Percentiles rank a stretch among this genome's conserved stretches.
Conservation (phyloP, 64 coral and sea anemone genomes). For the Exaiptasia diaphana region DNA sequence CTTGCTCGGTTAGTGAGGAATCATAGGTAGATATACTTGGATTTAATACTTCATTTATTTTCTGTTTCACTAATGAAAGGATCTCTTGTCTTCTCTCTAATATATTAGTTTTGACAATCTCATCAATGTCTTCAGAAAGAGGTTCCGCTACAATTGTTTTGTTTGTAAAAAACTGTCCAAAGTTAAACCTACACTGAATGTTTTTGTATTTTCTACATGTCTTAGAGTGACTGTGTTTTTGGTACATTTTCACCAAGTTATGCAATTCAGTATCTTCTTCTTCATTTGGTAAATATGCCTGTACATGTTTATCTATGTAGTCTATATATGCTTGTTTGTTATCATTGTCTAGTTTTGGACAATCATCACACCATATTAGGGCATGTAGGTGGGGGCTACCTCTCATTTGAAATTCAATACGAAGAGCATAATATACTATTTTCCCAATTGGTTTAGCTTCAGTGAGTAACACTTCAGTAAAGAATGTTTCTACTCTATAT, state of each 20-base stretch:
- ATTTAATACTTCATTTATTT: conserved; percentile 22
- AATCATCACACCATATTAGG: conserved; percentile 26
- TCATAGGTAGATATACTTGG: conserved; percentile 35
- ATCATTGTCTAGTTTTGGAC: conserved; percentile 22
- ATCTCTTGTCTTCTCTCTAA: conserved; percentile 26
- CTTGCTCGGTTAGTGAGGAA: background rate
- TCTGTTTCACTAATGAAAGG: conserved; percentile 26
- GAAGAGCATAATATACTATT: conserved; percentile 49
- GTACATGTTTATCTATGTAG: conserved; percentile 22
- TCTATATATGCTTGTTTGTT: conserved; percentile 16
- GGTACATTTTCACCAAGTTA: conserved; percentile 31
- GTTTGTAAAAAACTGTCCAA: conserved; percentile 40
- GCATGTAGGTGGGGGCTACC: conserved; percentile 44
- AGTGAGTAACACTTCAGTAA: conserved; percentile 26
- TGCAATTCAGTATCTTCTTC: conserved; percentile 3
- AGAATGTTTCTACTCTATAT: conserved; percentile 34
- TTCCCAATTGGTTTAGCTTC: conserved; percentile 27
- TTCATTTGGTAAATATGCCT: conserved; percentile 19
- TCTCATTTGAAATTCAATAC: conserved; percentile 55
- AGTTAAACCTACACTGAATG: conserved; percentile 29
- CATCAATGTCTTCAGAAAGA: conserved; percentile 3
- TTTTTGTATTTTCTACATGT: conserved; percentile 44
- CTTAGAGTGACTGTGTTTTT: conserved; percentile 17
- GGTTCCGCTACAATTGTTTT: conserved; percentile 22
- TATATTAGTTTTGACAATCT: background rate